Evolutionary conservation across 1,140 invertebrate species (phyloP).

Genomic region (Teleopsis dalmanni): DNA sequence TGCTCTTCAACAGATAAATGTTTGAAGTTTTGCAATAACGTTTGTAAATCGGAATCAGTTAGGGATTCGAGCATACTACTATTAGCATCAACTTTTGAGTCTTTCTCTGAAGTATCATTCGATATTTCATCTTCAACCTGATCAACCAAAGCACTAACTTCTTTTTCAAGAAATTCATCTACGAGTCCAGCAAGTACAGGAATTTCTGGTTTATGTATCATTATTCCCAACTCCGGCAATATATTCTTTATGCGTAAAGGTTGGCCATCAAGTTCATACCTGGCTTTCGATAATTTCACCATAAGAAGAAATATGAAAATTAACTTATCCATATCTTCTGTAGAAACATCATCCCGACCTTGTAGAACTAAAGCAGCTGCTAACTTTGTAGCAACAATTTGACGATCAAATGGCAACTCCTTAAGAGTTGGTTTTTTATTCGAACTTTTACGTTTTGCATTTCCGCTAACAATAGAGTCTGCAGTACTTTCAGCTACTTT

Average conservation of each 20-base stretch:
- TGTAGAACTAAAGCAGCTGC: constrained; percentile 65
- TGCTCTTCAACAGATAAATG: constrained; percentile 69
- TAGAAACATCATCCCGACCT: constrained; percentile 68
- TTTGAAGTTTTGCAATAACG: constrained; percentile 69
- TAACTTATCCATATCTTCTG: constrained; percentile 65
- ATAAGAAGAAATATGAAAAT: constrained; percentile 68
- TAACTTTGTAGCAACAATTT: constrained; percentile 63
- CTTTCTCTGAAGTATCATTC: constrained; percentile 8
- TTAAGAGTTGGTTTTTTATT: constrained; percentile 7
- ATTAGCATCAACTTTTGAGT: constrained; percentile 3
- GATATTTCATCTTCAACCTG: constrained; percentile 21
- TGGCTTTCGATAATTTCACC: constrained; percentile 24
- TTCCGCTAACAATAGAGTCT: neutral
- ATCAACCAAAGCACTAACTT: constrained; percentile 24
- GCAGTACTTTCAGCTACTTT: neutral
- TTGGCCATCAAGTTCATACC: constrained; percentile 11
- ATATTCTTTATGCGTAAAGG: constrained; percentile 10
- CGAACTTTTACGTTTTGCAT: too few species aligned
- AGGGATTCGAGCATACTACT: constrained; percentile 56
- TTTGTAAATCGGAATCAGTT: constrained; percentile 66
- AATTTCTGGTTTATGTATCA: neutral
- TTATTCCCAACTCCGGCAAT: constrained; percentile 10
- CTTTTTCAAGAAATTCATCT: constrained; percentile 17
- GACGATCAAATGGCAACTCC: constrained; percentile 30
- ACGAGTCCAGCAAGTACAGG: constrained; percentile 6